These are phyloP conservation scores for Sebastes ruberrimus DNA, from an alignment of 2,797 vertebrate genomes.

Conservation along the genomic window DNA sequence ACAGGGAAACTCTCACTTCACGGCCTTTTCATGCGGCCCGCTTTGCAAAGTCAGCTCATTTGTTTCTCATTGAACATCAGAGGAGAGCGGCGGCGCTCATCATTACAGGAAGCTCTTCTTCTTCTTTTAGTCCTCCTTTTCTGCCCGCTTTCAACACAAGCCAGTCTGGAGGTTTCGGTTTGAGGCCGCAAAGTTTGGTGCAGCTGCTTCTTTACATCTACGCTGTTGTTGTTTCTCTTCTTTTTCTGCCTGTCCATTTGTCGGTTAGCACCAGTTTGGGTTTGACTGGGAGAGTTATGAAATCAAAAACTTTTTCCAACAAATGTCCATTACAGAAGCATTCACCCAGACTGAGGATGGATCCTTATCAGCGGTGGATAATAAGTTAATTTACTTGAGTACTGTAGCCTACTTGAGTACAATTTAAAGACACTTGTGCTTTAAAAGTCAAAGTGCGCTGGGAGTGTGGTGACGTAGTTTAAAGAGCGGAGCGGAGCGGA, in stretches of 20 bases:
- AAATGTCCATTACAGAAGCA: neutral
- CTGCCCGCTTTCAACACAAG: neutral
- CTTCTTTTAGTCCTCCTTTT: neutral
- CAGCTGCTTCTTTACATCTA: neutral
- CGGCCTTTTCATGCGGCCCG: conserved; percentile 33
- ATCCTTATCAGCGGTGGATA: neutral
- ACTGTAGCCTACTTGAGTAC: neutral
- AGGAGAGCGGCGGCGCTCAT: conserved; percentile 12
- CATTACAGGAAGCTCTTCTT: conserved; percentile 7
- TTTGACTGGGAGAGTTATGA: neutral
- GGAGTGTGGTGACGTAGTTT: too few species aligned
- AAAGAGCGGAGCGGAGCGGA: too few species aligned
- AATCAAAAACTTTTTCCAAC: neutral
- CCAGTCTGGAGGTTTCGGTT: neutral
- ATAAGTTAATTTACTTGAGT: neutral
- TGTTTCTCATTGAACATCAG: conserved; percentile 56
- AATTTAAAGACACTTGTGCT: neutral
- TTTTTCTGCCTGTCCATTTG: neutral
- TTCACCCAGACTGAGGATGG: neutral
- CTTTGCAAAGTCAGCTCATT: conserved; percentile 58
- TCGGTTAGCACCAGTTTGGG: neutral
- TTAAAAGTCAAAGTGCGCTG: too few species aligned
- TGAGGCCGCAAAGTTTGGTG: neutral
- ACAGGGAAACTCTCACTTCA: conserved; percentile 54
- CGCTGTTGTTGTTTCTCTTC: neutral